Evolutionary conservation across 2,888 invertebrate genomes (phyloP).

Genomic region (Orthosia gothica): DNA sequence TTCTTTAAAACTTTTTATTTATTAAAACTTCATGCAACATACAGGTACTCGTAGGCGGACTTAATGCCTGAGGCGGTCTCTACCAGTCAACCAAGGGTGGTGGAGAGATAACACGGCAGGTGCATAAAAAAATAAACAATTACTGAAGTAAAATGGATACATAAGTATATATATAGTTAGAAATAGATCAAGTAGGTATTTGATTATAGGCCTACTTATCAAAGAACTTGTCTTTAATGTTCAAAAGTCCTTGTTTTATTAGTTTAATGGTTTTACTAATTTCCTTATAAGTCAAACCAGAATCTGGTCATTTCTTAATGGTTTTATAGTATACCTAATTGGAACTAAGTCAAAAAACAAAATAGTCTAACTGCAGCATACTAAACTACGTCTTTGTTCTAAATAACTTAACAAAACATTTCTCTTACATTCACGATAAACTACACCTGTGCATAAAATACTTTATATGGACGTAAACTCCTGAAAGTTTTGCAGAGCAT

Average conservation of each 20-base stretch:
- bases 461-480: constrained; percentile 73
- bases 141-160: too few relatives aligned
- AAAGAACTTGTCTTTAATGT: neutral
- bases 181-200: too few relatives aligned
- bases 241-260: neutral
- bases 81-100: too few relatives aligned
- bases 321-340: neutral
- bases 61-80: too few relatives aligned
- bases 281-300: neutral
- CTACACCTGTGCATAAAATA: constrained; percentile 59
- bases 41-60: too few relatives aligned
- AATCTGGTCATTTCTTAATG: neutral
- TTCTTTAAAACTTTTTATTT: too few relatives aligned
- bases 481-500: constrained; percentile 74
- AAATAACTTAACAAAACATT: constrained; percentile 37
- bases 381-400: constrained; percentile 17
- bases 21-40: too few relatives aligned
- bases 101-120: too few relatives aligned
- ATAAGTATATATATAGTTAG: too few relatives aligned
- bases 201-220: too few relatives aligned
- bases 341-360: neutral
- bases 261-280: neutral
- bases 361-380: neutral
- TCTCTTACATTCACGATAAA: constrained; percentile 45
- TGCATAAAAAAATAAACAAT: too few relatives aligned